Base-by-base conservation (phyloP, 1,140 invertebrate species). In the Gonioctena quinquepunctata region DNA sequence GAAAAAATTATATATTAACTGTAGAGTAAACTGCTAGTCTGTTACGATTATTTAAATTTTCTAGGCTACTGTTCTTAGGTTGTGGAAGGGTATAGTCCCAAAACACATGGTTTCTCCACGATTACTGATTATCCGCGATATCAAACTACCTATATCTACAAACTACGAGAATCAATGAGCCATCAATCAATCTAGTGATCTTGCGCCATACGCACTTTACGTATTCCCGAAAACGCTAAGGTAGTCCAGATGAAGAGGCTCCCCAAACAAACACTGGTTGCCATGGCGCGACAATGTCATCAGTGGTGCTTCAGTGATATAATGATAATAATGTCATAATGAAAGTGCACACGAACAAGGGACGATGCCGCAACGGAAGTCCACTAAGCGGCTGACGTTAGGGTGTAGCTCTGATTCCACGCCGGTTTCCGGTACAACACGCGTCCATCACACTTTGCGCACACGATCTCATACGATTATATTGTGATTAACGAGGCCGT, bases 321-420 rank as follows among this genome's bases (percentile, higher is more conserved):
- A 70, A 70, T 68, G 57, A 71, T 71, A 62, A 71, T 71, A 62
- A 61, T 61, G 56, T 28, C 42, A 68, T 68, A 66, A 66, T 66
- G 49, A 26, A 54, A 33, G 28, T 21, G 63, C 16, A 70, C 49
- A 27, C 52, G 50, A 65, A 56, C 25, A 4, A 19, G 18, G 22
- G 11, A 57, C 28, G 60, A 49, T 49, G 49, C 42, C 26, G 42
- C 26, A 66, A 49, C 66, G 70, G 70, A 71, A 71, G 70, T 68
- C 42, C 70, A 71, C 70, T 67, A 71, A 71, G 66, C 70, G 70
- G 70, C 70, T 68, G 65, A 54, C 70, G 28, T 33, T 52, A 59
- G 69, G 69, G 23, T 48, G 66, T 62, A 26, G 26, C 65, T 67
- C 64, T 61, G 68, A 63, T 63, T 70, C 68, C 42, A 25, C 19